Evolutionary conservation across 2,797 vertebrate genomes (phyloP), one percentile per base, ranked within the genome.

Genomic region (Arrhamphus sclerolepis): DNA sequence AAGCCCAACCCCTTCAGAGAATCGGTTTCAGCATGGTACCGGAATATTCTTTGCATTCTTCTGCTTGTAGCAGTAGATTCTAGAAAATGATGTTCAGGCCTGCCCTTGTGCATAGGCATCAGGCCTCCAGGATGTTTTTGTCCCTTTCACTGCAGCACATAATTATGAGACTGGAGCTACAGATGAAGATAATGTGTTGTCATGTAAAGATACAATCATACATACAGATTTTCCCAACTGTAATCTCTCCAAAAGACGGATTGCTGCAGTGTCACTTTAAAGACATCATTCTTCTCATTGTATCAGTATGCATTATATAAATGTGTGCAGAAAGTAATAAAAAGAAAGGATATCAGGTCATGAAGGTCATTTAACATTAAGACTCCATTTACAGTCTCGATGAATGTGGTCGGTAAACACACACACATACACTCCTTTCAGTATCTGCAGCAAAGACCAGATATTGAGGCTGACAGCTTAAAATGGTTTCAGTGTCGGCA

Each of bases 381-480:
- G 75, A 77, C 65, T 77, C 55, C 74, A 78, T 78, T 80, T 72
- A 78, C 61, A 62, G 47, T 77, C 79, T 70, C 49, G 22, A 65
- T 59, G 40, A 70, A 59, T 58, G 67, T 13, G 17, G 57, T 51
- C 34, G 55, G 66, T 72, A 77, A 70, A 72, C 54, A 55, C 62
- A 41, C 34, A 20, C 24, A 18, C 7, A 53, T 28, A 20, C 58
- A 56, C 57, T 52, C 54, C 51, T 68, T 61, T 79, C 53, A 77
- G 51, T 44, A 0, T 38, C 58, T 44, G 42, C 68, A 68, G 56
- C 8, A 34, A 60, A 62, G 69, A 75, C 29, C 71, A 73, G 71
- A 85, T 84, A 84, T 82, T n/a, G 62, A 51, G 18, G 20, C 58
- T 80, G 84, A 85, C 86, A 84, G 77, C 75, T 85, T 80, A 75